Evolutionary conservation across 2,797 vertebrate genomes (phyloP).

Genomic region (Dendrocincla tyrannina): DNA sequence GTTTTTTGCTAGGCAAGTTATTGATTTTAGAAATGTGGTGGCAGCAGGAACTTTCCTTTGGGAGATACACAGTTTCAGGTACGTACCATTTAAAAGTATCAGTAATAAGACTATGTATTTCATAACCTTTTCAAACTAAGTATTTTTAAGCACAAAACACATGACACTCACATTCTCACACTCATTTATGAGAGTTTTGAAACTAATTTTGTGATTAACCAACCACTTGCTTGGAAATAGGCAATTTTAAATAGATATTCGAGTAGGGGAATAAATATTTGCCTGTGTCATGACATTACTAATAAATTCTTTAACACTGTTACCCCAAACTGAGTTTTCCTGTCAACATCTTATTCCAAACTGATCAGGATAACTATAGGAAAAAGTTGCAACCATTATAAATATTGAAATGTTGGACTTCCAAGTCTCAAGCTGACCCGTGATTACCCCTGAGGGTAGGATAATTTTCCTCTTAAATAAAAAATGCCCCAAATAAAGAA

Average conservation of each 20-base stretch:
- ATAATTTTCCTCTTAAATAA: background rate
- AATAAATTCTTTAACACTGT: background rate
- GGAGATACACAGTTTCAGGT: background rate
- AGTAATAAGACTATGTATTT: background rate
- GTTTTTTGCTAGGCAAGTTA: background rate
- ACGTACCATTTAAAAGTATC: background rate
- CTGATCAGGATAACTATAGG: background rate
- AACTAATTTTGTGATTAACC: background rate
- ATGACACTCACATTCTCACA: rapidly evolving
- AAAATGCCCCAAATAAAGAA: background rate
- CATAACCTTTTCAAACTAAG: background rate
- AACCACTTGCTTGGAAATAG: background rate
- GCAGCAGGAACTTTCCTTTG: background rate
- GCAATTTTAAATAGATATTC: background rate
- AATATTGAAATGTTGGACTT: background rate
- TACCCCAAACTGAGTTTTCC: background rate
- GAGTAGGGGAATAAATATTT: background rate
- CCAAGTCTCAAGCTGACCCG: background rate
- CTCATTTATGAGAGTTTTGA: background rate
- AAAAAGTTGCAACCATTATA: background rate
- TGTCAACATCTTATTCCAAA: background rate
- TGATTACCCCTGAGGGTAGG: background rate
- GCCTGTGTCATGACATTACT: rapidly evolving
- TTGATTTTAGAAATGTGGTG: background rate
- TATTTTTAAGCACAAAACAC: background rate